Percentiles rank a stretch among this genome's conserved stretches.
Evolutionary conservation across 2,888 invertebrate genomes (phyloP).

Genomic region (Crematogaster levior): DNA sequence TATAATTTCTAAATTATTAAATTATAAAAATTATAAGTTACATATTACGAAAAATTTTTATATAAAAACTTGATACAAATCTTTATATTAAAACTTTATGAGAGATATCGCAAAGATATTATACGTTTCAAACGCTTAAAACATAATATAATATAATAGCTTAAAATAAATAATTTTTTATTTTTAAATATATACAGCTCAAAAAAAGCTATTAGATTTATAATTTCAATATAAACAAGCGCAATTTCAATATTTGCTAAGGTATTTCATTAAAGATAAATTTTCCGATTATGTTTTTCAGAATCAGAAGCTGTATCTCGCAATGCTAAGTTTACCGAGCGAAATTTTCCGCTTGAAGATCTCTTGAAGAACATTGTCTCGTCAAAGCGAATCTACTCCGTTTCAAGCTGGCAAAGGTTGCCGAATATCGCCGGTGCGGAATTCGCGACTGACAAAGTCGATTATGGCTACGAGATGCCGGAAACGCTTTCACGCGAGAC

Average conservation of each 20-base stretch:
- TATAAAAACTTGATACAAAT: too few relatives aligned
- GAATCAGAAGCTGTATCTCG: constrained; percentile 23
- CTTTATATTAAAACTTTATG: neutral
- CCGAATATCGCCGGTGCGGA: constrained; percentile 31
- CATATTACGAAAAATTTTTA: neutral
- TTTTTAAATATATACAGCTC: neutral
- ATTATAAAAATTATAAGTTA: neutral
- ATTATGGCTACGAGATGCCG: constrained; percentile 28
- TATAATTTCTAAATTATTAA: neutral
- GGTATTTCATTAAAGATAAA: neutral
- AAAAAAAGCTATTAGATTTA: neutral
- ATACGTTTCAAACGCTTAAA: neutral
- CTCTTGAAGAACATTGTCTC: constrained; percentile 18
- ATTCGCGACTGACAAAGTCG: constrained; percentile 44
- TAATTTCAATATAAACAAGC: neutral
- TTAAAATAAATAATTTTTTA: neutral
- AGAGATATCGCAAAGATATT: neutral
- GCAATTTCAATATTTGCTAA: neutral
- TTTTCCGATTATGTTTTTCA: constrained; percentile 46
- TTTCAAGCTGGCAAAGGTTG: constrained; percentile 37
- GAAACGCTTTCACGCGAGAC: constrained; percentile 50
- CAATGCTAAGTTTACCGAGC: constrained; percentile 15
- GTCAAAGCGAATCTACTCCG: constrained; percentile 40
- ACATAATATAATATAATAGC: neutral
- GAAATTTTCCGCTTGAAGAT: constrained; percentile 3